Percentiles rank a stretch among this genome's conserved stretches.
These are phyloP conservation scores for Petromus typicus DNA, from an alignment of 2,113 vertebrate genomes.

Conservation along the genomic window DNA sequence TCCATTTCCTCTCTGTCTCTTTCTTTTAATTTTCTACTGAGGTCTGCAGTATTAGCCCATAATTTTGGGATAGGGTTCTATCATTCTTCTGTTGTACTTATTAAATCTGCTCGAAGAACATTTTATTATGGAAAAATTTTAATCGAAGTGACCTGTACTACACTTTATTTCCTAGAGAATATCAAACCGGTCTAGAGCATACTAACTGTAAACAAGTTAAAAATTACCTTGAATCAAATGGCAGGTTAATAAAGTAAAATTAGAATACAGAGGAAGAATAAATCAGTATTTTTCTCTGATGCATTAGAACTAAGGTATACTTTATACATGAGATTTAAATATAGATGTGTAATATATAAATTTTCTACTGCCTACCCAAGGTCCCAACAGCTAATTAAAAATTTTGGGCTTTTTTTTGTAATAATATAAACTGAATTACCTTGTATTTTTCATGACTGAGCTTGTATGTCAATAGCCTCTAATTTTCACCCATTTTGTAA, in stretches of 20 bases:
- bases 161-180: neutral
- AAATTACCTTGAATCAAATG: neutral
- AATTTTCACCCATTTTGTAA: neutral
- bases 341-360: neutral
- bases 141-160: neutral
- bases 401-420: neutral
- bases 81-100: neutral
- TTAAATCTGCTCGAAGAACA: neutral
- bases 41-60: neutral
- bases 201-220: neutral
- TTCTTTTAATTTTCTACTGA: neutral
- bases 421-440: neutral
- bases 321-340: neutral
- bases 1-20: accelerated
- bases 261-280: neutral
- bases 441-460: neutral
- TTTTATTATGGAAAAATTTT: neutral
- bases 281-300: neutral
- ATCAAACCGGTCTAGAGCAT: neutral
- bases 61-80: neutral
- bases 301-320: neutral
- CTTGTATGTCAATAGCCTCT: neutral
- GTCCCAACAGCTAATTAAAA: neutral
- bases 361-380: neutral
- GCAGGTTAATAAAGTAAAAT: neutral